Conservation (phyloP, 2,113 vertebrate genomes). For the Aegotheles bennettii region DNA sequence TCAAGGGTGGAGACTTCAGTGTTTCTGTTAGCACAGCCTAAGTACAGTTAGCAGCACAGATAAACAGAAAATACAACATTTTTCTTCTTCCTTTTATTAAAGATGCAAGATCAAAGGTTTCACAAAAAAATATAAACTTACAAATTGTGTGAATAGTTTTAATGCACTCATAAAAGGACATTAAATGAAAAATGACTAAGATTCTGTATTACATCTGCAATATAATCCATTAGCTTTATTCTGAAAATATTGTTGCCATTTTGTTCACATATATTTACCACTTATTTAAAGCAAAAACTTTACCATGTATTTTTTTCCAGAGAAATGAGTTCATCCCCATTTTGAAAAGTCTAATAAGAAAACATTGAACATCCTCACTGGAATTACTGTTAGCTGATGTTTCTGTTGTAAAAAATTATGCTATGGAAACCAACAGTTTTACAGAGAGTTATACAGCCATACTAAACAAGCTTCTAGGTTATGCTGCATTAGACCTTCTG, state of each 20-base stretch:
- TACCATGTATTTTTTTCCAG: conserved; percentile 47
- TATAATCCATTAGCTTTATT: conserved; percentile 68
- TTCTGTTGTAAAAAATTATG: conserved; percentile 60
- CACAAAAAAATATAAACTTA: conserved; percentile 76
- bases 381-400: conserved; percentile 40
- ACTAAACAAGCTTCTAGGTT: conserved; percentile 60
- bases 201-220: conserved; percentile 61
- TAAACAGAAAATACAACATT: conserved; percentile 25
- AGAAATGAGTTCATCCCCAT: conserved; percentile 71
- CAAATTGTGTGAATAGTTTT: conserved; percentile 70
- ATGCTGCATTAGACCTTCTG: conserved; percentile 62
- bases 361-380: conserved; percentile 57
- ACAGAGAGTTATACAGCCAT: conserved; percentile 60
- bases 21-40: not conserved
- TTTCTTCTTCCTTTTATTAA: conserved; percentile 66
- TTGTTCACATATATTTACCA: conserved; percentile 71
- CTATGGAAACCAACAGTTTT: conserved; percentile 58
- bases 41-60: not conserved
- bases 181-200: conserved; percentile 62
- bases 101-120: conserved; percentile 68
- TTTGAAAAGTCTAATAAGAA: conserved; percentile 69
- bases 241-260: conserved; percentile 76
- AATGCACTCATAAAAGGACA: conserved; percentile 68
- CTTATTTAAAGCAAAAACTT: conserved; percentile 62
- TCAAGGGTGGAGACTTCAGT: not conserved